A percentile compares a stretch with the other conserved stretches of the same genome.
phyloP scores from a whole-genome alignment of 2,888 invertebrate genomes.

The Tenthredo mesomela region DNA sequence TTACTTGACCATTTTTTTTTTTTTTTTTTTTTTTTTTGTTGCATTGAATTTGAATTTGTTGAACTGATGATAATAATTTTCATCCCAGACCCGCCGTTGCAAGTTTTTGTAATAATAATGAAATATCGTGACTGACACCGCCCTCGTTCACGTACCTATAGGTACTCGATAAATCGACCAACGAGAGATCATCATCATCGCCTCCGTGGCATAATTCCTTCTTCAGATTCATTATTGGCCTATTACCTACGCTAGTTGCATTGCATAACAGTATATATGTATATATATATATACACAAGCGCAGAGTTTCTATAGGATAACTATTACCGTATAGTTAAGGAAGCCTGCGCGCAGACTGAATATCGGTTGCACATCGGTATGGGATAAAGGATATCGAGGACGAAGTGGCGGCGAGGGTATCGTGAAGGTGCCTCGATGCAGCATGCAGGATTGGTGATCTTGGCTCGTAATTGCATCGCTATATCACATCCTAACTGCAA shows the following conservation, averaged over 20 bases:
- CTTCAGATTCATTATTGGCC: slow-evolving; percentile 73
- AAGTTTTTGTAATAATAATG: slow-evolving; percentile 53
- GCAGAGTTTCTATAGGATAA: not conserved
- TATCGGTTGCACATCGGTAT: not conserved
- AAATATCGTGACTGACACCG: slow-evolving; percentile 76
- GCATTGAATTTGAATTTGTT: no score
- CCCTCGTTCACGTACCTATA: slow-evolving; percentile 69
- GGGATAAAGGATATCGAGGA: slow-evolving; percentile 8
- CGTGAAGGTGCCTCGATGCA: not conserved
- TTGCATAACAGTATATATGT: slow-evolving; percentile 4
- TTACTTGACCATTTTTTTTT: no score
- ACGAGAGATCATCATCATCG: slow-evolving; percentile 37
- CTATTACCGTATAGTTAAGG: not conserved
- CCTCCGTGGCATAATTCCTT: slow-evolving; percentile 63
- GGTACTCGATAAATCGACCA: not conserved
- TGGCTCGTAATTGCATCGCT: not conserved
- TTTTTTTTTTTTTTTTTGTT: no score
- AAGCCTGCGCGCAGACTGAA: not conserved
- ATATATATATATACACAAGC: not conserved
- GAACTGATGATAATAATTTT: no score
- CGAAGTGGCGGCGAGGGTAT: not conserved
- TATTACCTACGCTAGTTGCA: slow-evolving; percentile 69
- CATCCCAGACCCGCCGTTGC: not conserved
- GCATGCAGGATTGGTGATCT: not conserved
- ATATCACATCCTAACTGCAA: not conserved